Conservation (phyloP, 1,140 invertebrate species). For the Zaprionus gabonicus region DNA sequence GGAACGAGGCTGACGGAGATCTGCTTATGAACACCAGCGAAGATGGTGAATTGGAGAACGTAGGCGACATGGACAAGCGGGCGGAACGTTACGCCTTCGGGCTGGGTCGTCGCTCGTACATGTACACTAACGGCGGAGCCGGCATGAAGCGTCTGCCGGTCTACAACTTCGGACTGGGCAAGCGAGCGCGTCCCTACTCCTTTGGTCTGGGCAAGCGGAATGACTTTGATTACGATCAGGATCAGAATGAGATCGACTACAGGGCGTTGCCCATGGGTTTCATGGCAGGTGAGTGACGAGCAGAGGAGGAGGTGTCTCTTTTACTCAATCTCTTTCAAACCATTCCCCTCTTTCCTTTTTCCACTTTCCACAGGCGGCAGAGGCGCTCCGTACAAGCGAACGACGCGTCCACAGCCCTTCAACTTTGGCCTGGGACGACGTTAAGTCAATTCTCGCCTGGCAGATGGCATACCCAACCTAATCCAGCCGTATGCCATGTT, state of each 20-base stretch:
- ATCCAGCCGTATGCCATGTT: constrained; percentile 56
- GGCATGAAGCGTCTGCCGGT: constrained; percentile 82
- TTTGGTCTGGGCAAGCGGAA: constrained; percentile 82
- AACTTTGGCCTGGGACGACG: constrained; percentile 79
- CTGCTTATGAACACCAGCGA: constrained; percentile 33
- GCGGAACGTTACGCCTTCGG: constrained; percentile 79
- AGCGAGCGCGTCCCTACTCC: constrained; percentile 79
- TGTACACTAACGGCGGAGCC: constrained; percentile 74
- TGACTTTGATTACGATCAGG: constrained; percentile 73
- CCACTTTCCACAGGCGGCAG: constrained; percentile 50
- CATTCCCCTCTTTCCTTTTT: background rate
- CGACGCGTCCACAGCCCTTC: constrained; percentile 67
- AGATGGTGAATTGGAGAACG: constrained; percentile 43
- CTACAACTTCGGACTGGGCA: constrained; percentile 83
- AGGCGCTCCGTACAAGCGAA: constrained; percentile 60
- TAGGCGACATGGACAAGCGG: constrained; percentile 69
- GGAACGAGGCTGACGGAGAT: constrained; percentile 46
- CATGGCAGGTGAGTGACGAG: constrained; percentile 30
- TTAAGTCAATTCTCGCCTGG: constrained; percentile 40
- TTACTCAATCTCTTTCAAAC: background rate
- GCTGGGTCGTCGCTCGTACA: constrained; percentile 75
- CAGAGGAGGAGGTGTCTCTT: background rate
- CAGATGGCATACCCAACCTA: constrained; percentile 42
- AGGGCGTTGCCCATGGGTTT: constrained; percentile 52
- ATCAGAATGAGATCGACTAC: constrained; percentile 58